phyloP scores from a whole-genome alignment of 2,797 vertebrate species.

The Tamandua tetradactyla region DNA sequence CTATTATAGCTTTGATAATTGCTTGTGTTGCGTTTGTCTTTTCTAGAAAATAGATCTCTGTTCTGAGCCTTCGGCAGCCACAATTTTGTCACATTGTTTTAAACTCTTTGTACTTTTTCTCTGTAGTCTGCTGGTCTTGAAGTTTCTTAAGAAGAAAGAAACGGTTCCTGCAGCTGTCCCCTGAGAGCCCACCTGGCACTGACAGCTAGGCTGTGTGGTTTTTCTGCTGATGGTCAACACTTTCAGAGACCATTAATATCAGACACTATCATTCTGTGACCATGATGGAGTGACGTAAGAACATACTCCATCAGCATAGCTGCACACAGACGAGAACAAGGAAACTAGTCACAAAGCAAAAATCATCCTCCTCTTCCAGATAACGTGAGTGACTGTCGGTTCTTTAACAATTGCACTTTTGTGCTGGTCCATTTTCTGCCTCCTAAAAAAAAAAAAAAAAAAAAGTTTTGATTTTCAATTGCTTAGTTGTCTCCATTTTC shows the following conservation, averaged over 20 bases:
- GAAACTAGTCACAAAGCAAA: background rate
- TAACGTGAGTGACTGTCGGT: background rate
- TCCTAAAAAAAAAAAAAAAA: background rate
- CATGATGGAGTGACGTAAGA: background rate
- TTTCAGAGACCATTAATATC: slow-evolving; percentile 47
- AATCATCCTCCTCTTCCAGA: background rate
- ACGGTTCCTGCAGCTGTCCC: background rate
- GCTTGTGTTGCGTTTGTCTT: background rate
- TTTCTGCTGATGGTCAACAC: slow-evolving; percentile 29
- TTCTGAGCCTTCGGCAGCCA: background rate
- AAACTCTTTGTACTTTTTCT: background rate
- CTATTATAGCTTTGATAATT: background rate
- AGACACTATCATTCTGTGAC: slow-evolving; percentile 25
- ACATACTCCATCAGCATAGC: background rate
- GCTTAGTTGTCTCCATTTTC: background rate
- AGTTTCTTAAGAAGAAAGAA: slow-evolving; percentile 6
- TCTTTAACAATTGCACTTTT: background rate
- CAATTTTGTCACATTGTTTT: background rate
- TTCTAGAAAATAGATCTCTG: background rate
- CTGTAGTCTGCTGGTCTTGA: background rate
- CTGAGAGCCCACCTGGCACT: background rate
- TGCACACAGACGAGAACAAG: background rate
- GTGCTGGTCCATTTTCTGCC: background rate
- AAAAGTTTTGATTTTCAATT: background rate
- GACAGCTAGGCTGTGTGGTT: background rate